These are phyloP conservation scores for Metallyticus violacea DNA, from an alignment of 2,888 invertebrate species.

Conservation along the genomic window DNA sequence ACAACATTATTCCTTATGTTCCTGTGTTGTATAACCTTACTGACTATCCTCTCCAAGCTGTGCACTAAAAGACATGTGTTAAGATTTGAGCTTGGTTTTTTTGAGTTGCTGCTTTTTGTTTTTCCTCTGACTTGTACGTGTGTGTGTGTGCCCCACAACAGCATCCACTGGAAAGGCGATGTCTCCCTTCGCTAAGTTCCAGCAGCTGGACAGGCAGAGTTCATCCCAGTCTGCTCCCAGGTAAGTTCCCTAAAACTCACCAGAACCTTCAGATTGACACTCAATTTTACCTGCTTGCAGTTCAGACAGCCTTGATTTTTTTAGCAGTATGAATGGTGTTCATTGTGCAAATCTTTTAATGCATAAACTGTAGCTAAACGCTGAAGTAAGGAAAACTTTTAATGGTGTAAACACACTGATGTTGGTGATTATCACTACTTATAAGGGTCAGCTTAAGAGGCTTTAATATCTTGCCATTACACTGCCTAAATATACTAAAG, in stretches of 20 bases:
- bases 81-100: background rate
- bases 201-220: constrained; percentile 85
- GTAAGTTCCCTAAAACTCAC: constrained; percentile 53
- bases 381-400: no score
- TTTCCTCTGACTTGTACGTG: background rate
- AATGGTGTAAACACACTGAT: no score
- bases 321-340: no score
- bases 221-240: constrained; percentile 71
- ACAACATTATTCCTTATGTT: background rate
- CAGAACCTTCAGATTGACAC: background rate
- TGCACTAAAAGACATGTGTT: background rate
- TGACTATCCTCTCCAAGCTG: background rate
- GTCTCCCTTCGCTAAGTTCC: constrained; percentile 88
- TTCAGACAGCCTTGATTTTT: background rate
- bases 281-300: background rate
- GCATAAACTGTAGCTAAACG: no score
- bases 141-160: constrained; percentile 13
- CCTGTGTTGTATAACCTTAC: background rate
- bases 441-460: no score
- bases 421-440: no score
- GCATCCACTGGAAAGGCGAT: constrained; percentile 56
- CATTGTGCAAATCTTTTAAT: no score
- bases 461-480: no score
- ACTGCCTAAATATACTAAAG: no score
- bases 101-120: background rate